Evolutionary conservation across 2,797 vertebrate genomes (phyloP), one percentile per base, ranked within the genome.

Genomic region (Gymnopithys bicolor): DNA sequence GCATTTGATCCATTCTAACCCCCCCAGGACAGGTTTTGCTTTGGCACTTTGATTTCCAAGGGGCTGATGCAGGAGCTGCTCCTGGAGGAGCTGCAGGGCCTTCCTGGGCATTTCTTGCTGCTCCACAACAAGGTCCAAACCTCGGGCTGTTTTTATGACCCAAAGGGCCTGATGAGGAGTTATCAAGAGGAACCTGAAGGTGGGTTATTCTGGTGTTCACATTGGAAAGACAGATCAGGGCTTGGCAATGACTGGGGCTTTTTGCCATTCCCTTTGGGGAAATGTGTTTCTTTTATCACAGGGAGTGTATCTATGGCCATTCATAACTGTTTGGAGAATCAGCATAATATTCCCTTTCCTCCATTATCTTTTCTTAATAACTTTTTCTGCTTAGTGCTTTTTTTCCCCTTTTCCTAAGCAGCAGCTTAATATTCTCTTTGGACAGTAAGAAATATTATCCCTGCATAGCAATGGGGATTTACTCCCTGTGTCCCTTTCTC

Each of bases 271-370:
- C 79, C 90, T 85, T 62, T 28, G 41, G 87, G 90, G 79, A 89
- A 96, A 96, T 92, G 64, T 35, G 84, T 85, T 96, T 90, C 87
- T 88, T 95, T 95, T 96, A 96, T 97, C 92, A 39, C 81, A 79
- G 59, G 39, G 66, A 23, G 45, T 56, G 59, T 84, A 94, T 96
- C 94, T 95, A 49, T 87, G 85, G 83, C 93, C 81, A 94, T 97
- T 94, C 94, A 93, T 91, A 95, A 94, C 87, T 76, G 92, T 83
- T 94, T 45, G 49, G 82, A 95, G 82, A 91, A 95, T 96, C 94
- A 95, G 90, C 94, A 95, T 87, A 94, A 95, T 94, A 95, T 76
- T 91, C 84, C 76, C 67, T 95, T 95, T 78, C 39, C 79, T 92
- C 71, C 70, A 87, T 96, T 94, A 94, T 95, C 91, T 92, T 76